A percentile compares a stretch with the other conserved stretches of the same genome.
phyloP scores from a whole-genome alignment of 2,888 invertebrate genomes.

The Hololepta plana region DNA sequence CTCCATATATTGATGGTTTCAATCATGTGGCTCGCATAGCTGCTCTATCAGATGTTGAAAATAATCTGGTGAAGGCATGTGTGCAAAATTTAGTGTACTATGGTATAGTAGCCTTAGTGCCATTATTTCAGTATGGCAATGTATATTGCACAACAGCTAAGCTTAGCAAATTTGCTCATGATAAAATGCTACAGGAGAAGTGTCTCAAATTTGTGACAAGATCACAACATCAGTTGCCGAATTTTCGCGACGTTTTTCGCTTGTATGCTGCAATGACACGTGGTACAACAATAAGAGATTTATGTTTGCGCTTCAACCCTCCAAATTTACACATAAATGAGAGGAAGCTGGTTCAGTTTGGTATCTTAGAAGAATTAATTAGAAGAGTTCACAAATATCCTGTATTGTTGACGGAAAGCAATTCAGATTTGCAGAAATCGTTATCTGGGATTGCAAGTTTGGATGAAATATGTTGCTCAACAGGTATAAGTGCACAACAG shows the following conservation, averaged over 20 bases:
- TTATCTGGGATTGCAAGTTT: slow-evolving; percentile 67
- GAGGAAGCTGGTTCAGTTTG: slow-evolving; percentile 70
- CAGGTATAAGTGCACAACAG: slow-evolving; percentile 52
- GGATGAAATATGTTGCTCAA: slow-evolving; percentile 83
- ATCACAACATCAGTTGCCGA: slow-evolving; percentile 28
- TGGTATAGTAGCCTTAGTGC: slow-evolving; percentile 39
- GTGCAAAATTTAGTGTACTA: slow-evolving; percentile 81
- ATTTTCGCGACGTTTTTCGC: slow-evolving; percentile 36
- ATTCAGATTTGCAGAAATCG: slow-evolving; percentile 34
- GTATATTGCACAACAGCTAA: slow-evolving; percentile 42
- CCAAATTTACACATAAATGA: slow-evolving; percentile 59
- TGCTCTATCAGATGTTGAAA: slow-evolving; percentile 79
- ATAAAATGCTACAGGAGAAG: slow-evolving; percentile 24
- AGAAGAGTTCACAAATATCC: slow-evolving; percentile 54
- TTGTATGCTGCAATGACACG: slow-evolving; percentile 51
- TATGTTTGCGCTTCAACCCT: slow-evolving; percentile 53
- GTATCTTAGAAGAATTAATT: slow-evolving; percentile 69
- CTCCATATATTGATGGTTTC: slow-evolving; percentile 78
- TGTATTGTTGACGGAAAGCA: slow-evolving; percentile 18
- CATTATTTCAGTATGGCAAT: slow-evolving; percentile 48
- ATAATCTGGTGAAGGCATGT: slow-evolving; percentile 84
- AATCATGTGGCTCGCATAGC: slow-evolving; percentile 85
- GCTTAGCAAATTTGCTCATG: slow-evolving; percentile 31
- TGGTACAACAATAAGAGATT: slow-evolving; percentile 48
- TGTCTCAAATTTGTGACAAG: slow-evolving; percentile 23